Conservation (phyloP, 2,113 vertebrate genomes). For the Beaufortia kweichowensis region DNA sequence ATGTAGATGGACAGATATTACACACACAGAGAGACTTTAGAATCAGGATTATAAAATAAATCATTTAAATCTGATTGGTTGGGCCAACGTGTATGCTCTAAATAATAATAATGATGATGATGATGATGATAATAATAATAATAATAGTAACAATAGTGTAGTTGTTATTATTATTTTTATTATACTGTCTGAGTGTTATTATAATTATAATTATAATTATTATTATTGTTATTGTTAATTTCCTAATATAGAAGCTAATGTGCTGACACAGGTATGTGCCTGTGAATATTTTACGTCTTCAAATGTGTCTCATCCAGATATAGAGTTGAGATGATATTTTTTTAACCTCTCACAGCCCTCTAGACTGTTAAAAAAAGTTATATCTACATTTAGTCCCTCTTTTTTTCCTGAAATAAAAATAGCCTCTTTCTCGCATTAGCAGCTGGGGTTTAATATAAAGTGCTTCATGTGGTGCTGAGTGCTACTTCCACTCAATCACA, state of each 20-base stretch:
- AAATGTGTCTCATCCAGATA: too few relatives aligned
- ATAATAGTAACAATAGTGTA: too few relatives aligned
- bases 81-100: too few relatives aligned
- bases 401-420: not conserved
- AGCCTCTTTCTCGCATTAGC: slow-evolving; percentile 31
- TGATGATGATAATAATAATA: too few relatives aligned
- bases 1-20: not conserved
- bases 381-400: slow-evolving; percentile 19
- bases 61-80: not conserved
- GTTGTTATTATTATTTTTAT: too few relatives aligned
- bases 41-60: not conserved
- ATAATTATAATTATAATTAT: too few relatives aligned
- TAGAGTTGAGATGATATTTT: not conserved
- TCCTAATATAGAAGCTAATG: too few relatives aligned
- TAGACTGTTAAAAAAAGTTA: slow-evolving; percentile 38
- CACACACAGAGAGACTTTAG: not conserved
- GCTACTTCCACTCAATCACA: slow-evolving; percentile 9
- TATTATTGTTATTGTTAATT: too few relatives aligned
- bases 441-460: slow-evolving; percentile 26
- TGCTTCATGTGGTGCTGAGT: slow-evolving; percentile 18
- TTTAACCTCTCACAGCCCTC: not conserved
- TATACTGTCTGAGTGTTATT: too few relatives aligned
- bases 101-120: too few relatives aligned
- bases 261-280: too few relatives aligned
- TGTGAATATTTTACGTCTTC: too few relatives aligned